These are phyloP conservation scores for Rhinogobio ventralis DNA, from an alignment of 2,797 vertebrate species.

Conservation along the genomic window DNA sequence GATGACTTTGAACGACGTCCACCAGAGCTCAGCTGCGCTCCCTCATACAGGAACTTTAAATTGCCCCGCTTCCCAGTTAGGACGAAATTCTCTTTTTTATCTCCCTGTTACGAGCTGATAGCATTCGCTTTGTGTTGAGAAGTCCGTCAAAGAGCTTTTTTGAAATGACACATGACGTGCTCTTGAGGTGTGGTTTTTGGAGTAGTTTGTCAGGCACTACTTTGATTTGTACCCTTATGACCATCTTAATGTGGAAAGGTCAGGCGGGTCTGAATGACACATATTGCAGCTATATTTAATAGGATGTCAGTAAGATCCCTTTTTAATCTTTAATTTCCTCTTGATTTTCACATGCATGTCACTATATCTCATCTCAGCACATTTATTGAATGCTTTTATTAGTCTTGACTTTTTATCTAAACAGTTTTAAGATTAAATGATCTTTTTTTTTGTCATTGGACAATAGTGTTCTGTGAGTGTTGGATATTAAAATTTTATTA, in stretches of 20 bases:
- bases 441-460: not conserved
- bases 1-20: not conserved
- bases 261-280: not conserved
- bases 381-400: not conserved
- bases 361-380: not conserved
- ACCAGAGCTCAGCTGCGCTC: not conserved
- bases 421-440: not conserved
- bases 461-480: no score
- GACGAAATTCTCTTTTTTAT: not conserved
- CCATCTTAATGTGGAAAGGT: conserved; percentile 8
- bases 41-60: not conserved
- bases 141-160: not conserved
- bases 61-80: not conserved
- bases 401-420: not conserved
- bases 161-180: not conserved
- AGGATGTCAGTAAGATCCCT: not conserved
- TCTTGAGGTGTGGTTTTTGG: not conserved
- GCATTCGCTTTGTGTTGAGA: not conserved
- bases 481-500: no score
- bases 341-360: not conserved
- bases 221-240: not conserved
- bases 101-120: not conserved
- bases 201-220: not conserved
- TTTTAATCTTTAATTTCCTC: not conserved
- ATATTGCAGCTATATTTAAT: not conserved